These are phyloP conservation scores for Machimus rusticus DNA, from an alignment of 2,888 invertebrate species.

Conservation along the genomic window DNA sequence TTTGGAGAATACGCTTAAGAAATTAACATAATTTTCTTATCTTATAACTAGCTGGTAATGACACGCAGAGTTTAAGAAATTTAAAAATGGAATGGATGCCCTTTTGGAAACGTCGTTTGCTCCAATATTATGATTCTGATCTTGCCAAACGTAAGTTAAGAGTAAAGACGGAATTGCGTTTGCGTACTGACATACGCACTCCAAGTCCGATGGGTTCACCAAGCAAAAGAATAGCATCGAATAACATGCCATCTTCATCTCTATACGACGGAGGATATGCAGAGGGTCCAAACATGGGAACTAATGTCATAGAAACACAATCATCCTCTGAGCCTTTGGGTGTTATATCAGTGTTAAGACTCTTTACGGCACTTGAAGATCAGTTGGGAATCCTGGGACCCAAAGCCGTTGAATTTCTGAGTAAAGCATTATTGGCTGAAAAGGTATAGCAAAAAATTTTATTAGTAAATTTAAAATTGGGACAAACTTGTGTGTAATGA, in stretches of 20 bases:
- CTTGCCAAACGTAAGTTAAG: conserved; percentile 41
- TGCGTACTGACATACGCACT: conserved; percentile 42
- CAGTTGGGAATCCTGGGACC: conserved; percentile 48
- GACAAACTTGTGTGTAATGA: no score
- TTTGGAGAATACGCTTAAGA: background rate
- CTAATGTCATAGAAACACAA: background rate
- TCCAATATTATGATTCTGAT: conserved; percentile 38
- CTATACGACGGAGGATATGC: background rate
- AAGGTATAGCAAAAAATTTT: conserved; percentile 43
- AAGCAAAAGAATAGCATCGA: background rate
- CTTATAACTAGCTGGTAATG: conserved; percentile 40
- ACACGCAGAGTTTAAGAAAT: conserved; percentile 32
- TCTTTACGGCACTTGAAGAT: conserved; percentile 46
- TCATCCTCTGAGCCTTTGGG: conserved; percentile 38
- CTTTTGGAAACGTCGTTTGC: conserved; percentile 40
- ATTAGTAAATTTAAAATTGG: background rate
- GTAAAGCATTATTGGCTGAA: conserved; percentile 44
- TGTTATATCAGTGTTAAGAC: conserved; percentile 45
- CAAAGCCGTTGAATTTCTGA: conserved; percentile 46
- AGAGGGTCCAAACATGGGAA: background rate
- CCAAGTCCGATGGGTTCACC: conserved; percentile 32
- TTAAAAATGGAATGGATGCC: conserved; percentile 44
- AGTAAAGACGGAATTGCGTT: conserved; percentile 40
- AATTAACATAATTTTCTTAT: background rate
- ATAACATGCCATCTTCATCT: background rate